These are phyloP conservation scores for Eutolmus rufibarbis DNA, from an alignment of 2,888 invertebrate genomes.

Conservation along the genomic window DNA sequence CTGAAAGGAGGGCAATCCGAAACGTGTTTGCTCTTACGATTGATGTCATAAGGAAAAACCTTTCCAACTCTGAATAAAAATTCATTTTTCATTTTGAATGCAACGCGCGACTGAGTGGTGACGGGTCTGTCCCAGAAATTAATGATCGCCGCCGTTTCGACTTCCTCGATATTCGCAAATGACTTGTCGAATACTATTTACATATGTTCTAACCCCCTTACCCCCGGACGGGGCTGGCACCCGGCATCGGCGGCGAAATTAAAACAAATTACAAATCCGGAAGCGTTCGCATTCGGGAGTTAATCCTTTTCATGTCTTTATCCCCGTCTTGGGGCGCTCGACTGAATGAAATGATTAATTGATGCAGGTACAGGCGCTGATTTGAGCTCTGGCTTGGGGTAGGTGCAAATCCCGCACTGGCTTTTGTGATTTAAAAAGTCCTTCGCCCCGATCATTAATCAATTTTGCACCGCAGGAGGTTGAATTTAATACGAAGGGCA, in stretches of 20 bases:
- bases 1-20: not conserved
- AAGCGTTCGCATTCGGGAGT: not conserved
- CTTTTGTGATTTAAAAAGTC: not conserved
- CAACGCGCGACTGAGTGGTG: not conserved
- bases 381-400: not conserved
- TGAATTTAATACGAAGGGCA: not conserved
- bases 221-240: not conserved
- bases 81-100: conserved; percentile 4
- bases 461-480: not conserved
- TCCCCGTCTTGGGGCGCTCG: not conserved
- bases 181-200: conserved; percentile 26
- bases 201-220: conserved; percentile 26
- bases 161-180: conserved; percentile 24
- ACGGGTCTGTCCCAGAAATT: not conserved
- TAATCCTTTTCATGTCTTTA: conserved; percentile 22
- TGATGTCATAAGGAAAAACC: conserved; percentile 30
- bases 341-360: conserved; percentile 10
- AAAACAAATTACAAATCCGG: conserved; percentile 26
- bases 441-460: not conserved
- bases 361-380: not conserved
- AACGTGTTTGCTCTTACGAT: conserved; percentile 4
- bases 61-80: conserved; percentile 28
- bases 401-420: not conserved
- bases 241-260: not conserved
- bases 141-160: conserved; percentile 6